Base-by-base conservation (phyloP, 2,797 vertebrate genomes). In the Poecilia velifera region DNA sequence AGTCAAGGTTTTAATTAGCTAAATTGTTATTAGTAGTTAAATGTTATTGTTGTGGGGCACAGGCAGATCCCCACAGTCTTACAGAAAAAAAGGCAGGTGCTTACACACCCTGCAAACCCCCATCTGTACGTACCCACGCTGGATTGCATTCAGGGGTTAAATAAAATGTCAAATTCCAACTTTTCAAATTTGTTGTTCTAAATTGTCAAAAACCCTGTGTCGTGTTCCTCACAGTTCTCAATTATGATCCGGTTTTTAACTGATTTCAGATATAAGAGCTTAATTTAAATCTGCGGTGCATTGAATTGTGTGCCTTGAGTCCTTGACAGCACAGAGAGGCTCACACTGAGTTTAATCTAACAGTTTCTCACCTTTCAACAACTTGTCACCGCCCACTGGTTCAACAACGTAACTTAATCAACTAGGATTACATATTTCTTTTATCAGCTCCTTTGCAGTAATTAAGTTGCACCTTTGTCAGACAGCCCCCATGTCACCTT, bases 361-460 rank as follows among this genome's bases (percentile, higher is more conserved):
- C 85, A 86, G 87, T 92, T 93, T 93, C 92, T 93, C 91, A 93
- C 91, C 91, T 93, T 86, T 89, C 84, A 89, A 85, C 91, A 78
- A 84, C 87, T 83, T 91, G 87, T 90, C 91, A 83, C 79, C 83
- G 72, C 84, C 87, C 86, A 84, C 88, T 81, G 87, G 84, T 90
- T 89, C 84, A 86, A 92, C 88, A 90, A 84, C 81, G 79, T 87
- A 88, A 91, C 91, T 93, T 92, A 94, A 94, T 96, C 90, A 94
- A 89, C 92, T 68, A 81, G 91, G 87, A 92, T 87, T 88, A 83
- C 87, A 91, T 90, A 89, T 94, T 94, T 92, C 80, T 91, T 94
- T 94, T 94, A 92, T 94, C 79, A 53, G 77, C 84, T 92, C 86
- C 76, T 90, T 91, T 92, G 90, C 87, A 51, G 90, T 95, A 95